Conservation (phyloP, 2,888 invertebrate genomes). For the Ferrisia virgata region DNA sequence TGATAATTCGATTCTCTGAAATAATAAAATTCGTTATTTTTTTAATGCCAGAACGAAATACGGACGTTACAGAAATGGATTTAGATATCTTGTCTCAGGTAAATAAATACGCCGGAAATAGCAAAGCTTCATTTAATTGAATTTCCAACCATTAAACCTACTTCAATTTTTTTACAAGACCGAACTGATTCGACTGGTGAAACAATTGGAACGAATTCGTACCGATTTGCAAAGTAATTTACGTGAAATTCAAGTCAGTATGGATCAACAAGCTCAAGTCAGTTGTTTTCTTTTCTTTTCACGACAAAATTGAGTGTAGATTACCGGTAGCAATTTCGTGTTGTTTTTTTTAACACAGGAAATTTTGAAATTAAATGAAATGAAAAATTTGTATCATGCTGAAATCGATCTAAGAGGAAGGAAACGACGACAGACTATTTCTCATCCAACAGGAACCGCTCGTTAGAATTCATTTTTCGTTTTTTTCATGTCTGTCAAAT, state of each 20-base stretch:
- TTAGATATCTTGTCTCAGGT: slow-evolving; percentile 38
- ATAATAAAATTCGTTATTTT: not conserved
- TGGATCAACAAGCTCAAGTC: slow-evolving; percentile 48
- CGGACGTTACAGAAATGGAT: slow-evolving; percentile 37
- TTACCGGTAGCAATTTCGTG: not conserved
- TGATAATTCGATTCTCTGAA: not conserved
- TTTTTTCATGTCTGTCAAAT: not conserved
- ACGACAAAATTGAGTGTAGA: not conserved
- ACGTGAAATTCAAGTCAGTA: slow-evolving; percentile 49
- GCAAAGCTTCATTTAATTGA: not conserved
- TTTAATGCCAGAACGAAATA: slow-evolving; percentile 20
- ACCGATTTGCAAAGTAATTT: slow-evolving; percentile 50
- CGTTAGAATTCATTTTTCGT: not conserved
- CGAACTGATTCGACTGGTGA: slow-evolving; percentile 50
- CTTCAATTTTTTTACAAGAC: slow-evolving; percentile 46
- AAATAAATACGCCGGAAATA: not conserved
- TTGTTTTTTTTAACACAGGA: not conserved
- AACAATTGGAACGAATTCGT: slow-evolving; percentile 50
- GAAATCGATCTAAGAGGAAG: slow-evolving; percentile 32
- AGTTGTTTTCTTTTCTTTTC: not conserved
- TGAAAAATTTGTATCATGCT: slow-evolving; percentile 31
- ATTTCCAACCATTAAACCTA: not conserved
- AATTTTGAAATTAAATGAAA: not conserved
- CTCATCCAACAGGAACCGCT: slow-evolving; percentile 25
- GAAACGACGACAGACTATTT: slow-evolving; percentile 28